phyloP scores from a whole-genome alignment of 92 coral and sea anemone species.

The Actinostola sp. region DNA sequence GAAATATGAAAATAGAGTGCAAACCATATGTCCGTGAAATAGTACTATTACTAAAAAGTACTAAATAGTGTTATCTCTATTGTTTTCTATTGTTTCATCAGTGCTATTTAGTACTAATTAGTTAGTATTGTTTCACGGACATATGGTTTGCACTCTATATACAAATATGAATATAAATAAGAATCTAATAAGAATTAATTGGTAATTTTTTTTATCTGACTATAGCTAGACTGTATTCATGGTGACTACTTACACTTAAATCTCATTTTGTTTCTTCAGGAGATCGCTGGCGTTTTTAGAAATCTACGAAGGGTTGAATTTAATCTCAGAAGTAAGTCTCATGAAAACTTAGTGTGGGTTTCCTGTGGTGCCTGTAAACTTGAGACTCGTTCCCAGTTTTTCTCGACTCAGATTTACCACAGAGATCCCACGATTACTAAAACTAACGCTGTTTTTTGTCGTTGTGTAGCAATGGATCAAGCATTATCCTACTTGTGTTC shows the following conservation, averaged over 20 bases:
- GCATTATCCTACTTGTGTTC: constrained; percentile 72
- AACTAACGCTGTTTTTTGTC: neutral
- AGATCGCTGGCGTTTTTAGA: constrained; percentile 95
- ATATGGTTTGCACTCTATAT: too few species aligned
- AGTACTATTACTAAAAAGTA: too few species aligned
- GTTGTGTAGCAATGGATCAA: constrained; percentile 79
- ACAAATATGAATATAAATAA: too few species aligned
- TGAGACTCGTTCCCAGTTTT: neutral
- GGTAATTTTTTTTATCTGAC: neutral
- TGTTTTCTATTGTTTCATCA: too few species aligned
- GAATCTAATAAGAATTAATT: too few species aligned
- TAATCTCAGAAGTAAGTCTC: constrained; percentile 88
- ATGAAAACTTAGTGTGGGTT: neutral
- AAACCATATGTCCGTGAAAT: too few species aligned
- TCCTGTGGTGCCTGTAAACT: too few species aligned
- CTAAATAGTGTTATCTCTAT: too few species aligned
- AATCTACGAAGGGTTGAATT: constrained; percentile 92
- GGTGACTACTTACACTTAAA: neutral
- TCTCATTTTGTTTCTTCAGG: constrained; percentile 48
- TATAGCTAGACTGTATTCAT: neutral
- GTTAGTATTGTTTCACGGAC: too few species aligned
- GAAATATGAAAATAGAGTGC: too few species aligned
- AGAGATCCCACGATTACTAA: neutral
- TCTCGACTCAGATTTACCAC: neutral
- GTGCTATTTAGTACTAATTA: too few species aligned